These are phyloP conservation scores for Scaptomyza polygonia DNA, from an alignment of 2,888 invertebrate genomes.

Conservation along the genomic window DNA sequence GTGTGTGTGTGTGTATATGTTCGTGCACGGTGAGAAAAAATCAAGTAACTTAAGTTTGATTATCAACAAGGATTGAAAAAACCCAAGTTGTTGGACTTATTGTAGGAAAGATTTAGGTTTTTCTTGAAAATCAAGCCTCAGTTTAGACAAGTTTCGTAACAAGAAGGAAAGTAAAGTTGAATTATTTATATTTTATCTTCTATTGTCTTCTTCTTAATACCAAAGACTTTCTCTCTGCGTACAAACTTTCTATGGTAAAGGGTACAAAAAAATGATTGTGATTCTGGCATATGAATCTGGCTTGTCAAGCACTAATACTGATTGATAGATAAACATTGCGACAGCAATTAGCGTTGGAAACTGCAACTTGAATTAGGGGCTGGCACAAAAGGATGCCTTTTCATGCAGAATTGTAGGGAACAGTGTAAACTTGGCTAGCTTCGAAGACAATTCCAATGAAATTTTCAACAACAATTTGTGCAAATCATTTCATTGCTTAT, in stretches of 20 bases:
- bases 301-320: slow-evolving; percentile 30
- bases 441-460: slow-evolving; percentile 61
- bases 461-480: slow-evolving; percentile 76
- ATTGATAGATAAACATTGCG: slow-evolving; percentile 33
- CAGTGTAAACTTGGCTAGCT: slow-evolving; percentile 19
- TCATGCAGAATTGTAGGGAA: slow-evolving; percentile 20
- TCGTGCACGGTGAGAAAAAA: neutral
- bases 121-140: no score
- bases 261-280: slow-evolving; percentile 2
- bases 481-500: slow-evolving; percentile 72
- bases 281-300: neutral
- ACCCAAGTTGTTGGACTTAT: no score
- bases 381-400: slow-evolving; percentile 20
- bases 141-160: no score
- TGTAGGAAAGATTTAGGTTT: no score
- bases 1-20: neutral
- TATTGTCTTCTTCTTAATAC: neutral
- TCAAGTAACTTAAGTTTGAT: neutral
- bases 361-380: neutral
- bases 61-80: no score
- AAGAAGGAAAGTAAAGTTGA: no score
- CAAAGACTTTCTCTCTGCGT: neutral
- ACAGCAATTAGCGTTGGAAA: slow-evolving; percentile 32
- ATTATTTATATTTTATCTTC: no score
- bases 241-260: neutral